A percentile compares a stretch with the other conserved stretches of the same genome.
phyloP scores from a whole-genome alignment of 2,113 vertebrate species.

The Cavia porcellus region DNA sequence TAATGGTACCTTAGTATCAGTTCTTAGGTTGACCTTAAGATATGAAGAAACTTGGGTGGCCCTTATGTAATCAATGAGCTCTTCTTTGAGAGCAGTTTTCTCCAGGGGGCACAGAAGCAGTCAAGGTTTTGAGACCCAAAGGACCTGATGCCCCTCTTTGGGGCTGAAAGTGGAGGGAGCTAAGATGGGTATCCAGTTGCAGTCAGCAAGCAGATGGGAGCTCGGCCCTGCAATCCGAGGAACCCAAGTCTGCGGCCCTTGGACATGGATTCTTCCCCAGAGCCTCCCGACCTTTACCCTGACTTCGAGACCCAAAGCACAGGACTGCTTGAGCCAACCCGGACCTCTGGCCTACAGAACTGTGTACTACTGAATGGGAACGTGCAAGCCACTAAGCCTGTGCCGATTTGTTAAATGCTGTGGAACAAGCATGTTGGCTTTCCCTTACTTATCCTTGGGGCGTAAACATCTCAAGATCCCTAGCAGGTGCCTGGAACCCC shows the following conservation, averaged over 20 bases:
- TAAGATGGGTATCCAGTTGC: not conserved
- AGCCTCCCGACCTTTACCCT: not conserved
- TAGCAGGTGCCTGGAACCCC: not conserved
- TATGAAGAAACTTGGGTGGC: not conserved
- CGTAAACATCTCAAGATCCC: too few species aligned
- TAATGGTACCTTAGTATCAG: not conserved
- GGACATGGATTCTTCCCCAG: not conserved
- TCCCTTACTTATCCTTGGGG: not conserved
- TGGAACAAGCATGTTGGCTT: not conserved
- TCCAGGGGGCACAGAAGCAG: not conserved
- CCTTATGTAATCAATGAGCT: not conserved
- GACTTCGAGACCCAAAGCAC: not conserved
- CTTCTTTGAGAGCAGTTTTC: not conserved
- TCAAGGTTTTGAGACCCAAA: not conserved
- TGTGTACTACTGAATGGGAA: not conserved
- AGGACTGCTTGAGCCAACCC: not conserved
- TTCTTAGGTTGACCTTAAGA: not conserved
- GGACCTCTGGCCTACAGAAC: not conserved
- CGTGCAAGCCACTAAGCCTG: too few species aligned
- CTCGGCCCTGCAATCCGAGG: not conserved
- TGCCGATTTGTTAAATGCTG: not conserved
- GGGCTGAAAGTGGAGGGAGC: not conserved
- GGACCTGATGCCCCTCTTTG: accelerated
- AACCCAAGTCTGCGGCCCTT: not conserved
- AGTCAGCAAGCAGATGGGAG: not conserved